These are phyloP conservation scores for Lycocerus yunnanus DNA, from an alignment of 2,888 invertebrate genomes.

Conservation along the genomic window DNA sequence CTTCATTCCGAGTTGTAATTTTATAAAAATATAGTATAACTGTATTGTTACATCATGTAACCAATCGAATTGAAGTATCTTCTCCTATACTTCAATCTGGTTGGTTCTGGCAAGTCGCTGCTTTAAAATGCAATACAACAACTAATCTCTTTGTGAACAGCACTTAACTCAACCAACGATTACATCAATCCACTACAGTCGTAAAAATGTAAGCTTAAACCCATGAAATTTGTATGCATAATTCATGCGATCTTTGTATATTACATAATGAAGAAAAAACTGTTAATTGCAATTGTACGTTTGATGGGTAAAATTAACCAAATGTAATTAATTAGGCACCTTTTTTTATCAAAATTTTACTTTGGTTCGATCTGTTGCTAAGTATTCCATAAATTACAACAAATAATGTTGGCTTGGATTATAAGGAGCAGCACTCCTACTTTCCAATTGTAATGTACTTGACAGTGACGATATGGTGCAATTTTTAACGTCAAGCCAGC, in stretches of 20 bases:
- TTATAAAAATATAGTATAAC: no score
- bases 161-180: no score
- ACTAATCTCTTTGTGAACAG: no score
- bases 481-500: neutral
- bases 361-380: no score
- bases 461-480: neutral
- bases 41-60: no score
- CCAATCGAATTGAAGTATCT: no score
- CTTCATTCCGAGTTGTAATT: no score
- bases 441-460: neutral
- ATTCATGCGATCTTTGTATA: neutral
- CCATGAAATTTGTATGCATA: neutral
- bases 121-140: no score
- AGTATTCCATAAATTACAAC: neutral
- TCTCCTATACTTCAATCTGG: no score
- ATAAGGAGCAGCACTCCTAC: neutral
- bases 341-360: neutral
- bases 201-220: neutral
- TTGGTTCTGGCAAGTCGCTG: no score
- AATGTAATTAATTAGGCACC: neutral
- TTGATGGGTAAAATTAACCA: neutral
- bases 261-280: neutral
- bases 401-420: neutral
- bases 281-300: neutral
- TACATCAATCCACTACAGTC: no score